A percentile compares a stretch with the other conserved stretches of the same genome.
phyloP scores from a whole-genome alignment of 2,888 invertebrate species.

The Sphinx pinastri region DNA sequence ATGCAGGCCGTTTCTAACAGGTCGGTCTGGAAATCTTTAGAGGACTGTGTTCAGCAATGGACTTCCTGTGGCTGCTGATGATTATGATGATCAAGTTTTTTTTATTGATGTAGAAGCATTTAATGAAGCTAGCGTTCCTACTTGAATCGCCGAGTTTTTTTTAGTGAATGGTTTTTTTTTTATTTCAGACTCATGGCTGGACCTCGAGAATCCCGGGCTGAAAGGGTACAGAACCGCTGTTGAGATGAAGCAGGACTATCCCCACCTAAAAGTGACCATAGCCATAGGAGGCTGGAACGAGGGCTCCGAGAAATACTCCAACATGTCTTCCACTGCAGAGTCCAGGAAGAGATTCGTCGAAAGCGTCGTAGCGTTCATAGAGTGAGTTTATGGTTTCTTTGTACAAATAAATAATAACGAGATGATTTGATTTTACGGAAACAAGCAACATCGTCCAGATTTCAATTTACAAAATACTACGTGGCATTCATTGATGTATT shows the following conservation, averaged over 20 bases:
- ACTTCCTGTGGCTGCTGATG: too few relatives aligned
- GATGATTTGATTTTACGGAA: too few relatives aligned
- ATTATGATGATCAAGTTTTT: too few relatives aligned
- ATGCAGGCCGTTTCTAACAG: background rate
- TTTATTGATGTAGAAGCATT: too few relatives aligned
- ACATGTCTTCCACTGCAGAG: slow-evolving; percentile 86
- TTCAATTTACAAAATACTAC: too few relatives aligned
- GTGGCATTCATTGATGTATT: too few relatives aligned
- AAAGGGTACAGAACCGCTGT: slow-evolving; percentile 88
- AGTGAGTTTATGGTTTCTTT: slow-evolving; percentile 45
- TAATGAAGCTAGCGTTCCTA: too few relatives aligned
- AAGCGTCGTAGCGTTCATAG: slow-evolving; percentile 88
- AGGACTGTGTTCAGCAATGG: too few relatives aligned
- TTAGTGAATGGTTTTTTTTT: background rate
- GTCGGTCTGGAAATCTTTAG: too few relatives aligned
- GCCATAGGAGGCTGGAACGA: slow-evolving; percentile 97
- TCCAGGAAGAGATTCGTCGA: slow-evolving; percentile 87
- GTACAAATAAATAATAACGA: background rate
- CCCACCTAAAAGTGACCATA: slow-evolving; percentile 88
- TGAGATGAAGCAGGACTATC: slow-evolving; percentile 85
- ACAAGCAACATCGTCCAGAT: too few relatives aligned
- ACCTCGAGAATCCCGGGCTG: slow-evolving; percentile 88
- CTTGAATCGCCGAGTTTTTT: background rate
- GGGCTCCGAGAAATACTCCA: slow-evolving; percentile 89
- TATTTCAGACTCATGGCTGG: slow-evolving; percentile 88